phyloP scores from a whole-genome alignment of 2,888 invertebrate genomes.

The Volucella inflata region DNA sequence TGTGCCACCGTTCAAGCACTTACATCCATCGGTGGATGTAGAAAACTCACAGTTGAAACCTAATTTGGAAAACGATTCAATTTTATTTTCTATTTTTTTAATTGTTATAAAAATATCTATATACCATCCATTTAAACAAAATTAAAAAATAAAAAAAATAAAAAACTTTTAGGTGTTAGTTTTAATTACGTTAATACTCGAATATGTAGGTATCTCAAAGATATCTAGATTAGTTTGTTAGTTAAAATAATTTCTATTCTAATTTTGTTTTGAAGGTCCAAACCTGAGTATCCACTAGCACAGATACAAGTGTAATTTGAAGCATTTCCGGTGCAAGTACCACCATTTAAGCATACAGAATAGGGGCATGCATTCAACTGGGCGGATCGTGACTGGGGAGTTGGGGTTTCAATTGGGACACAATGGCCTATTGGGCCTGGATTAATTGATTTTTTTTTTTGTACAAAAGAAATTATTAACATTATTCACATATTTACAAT shows the following conservation, averaged over 20 bases:
- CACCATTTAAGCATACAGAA: slow-evolving; percentile 88
- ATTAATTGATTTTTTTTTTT: slow-evolving; percentile 52
- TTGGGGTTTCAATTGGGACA: slow-evolving; percentile 79
- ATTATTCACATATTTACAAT: slow-evolving; percentile 63
- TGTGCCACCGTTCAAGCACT: slow-evolving; percentile 83
- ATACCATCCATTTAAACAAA: not conserved
- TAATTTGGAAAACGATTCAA: slow-evolving; percentile 60
- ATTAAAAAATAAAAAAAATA: too few relatives aligned
- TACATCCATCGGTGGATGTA: slow-evolving; percentile 79
- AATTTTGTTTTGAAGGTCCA: slow-evolving; percentile 76
- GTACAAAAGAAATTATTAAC: slow-evolving; percentile 43
- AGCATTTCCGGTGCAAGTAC: slow-evolving; percentile 87
- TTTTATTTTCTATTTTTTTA: not conserved
- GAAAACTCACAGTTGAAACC: slow-evolving; percentile 83
- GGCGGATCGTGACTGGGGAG: slow-evolving; percentile 80
- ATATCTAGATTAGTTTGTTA: slow-evolving; percentile 2
- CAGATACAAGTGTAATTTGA: slow-evolving; percentile 90
- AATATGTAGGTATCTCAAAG: slow-evolving; percentile 18
- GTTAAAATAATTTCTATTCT: not conserved
- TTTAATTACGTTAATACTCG: slow-evolving; percentile 45
- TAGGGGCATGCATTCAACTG: slow-evolving; percentile 83
- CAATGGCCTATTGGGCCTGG: slow-evolving; percentile 84
- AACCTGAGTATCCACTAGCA: slow-evolving; percentile 88
- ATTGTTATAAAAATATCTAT: not conserved
- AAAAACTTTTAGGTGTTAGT: slow-evolving; percentile 20